phyloP scores from a whole-genome alignment of 64 coral and sea anemone species.

The Actinia tenebrosa region DNA sequence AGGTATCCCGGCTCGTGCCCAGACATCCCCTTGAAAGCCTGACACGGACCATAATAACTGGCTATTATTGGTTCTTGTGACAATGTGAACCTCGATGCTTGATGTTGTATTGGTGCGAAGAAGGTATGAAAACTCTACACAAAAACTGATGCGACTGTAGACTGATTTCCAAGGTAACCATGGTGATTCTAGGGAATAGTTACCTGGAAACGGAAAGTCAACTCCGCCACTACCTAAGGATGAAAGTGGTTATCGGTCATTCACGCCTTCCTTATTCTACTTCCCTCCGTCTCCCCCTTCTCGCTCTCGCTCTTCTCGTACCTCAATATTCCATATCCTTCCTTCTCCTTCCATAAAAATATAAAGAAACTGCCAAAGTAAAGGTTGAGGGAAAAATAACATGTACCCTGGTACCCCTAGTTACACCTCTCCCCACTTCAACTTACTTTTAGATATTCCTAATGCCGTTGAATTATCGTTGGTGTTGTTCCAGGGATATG shows the following conservation, averaged over 20 bases:
- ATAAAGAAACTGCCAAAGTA: too few relatives aligned
- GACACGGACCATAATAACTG: background rate
- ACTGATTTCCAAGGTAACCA: background rate
- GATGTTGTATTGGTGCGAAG: background rate
- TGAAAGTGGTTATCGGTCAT: background rate
- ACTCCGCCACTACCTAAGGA: background rate
- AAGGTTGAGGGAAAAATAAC: too few relatives aligned
- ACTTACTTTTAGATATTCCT: background rate
- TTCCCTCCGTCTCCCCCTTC: too few relatives aligned
- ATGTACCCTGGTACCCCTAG: too few relatives aligned
- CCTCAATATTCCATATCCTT: background rate
- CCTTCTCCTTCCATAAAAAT: background rate
- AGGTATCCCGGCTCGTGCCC: background rate
- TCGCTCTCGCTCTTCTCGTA: too few relatives aligned
- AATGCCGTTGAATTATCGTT: background rate
- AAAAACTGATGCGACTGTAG: constrained; percentile 7
- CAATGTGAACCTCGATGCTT: background rate
- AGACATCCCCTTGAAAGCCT: background rate
- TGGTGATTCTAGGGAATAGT: background rate
- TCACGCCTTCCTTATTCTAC: background rate
- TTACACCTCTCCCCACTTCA: too few relatives aligned
- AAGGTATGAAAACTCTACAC: constrained; percentile 3
- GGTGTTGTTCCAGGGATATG: background rate
- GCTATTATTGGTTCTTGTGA: too few relatives aligned
- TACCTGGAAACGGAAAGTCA: background rate